Conservation (phyloP, 1,140 invertebrate species). For the Aphaenogaster ashmeadi region DNA sequence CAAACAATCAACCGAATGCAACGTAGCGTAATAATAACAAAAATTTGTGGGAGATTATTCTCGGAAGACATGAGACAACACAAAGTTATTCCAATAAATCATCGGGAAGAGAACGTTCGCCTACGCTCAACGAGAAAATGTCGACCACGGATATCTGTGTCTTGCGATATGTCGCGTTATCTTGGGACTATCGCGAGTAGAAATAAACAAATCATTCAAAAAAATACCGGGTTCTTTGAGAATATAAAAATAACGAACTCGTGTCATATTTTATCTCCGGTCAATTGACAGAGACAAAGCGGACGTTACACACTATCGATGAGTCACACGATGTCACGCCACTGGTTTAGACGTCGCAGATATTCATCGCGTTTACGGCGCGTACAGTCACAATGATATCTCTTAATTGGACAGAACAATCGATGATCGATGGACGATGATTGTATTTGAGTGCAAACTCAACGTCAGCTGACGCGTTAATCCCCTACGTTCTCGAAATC, state of each 20-base stretch:
- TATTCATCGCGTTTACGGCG: constrained; percentile 18
- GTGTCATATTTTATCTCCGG: constrained; percentile 4
- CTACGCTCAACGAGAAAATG: background rate
- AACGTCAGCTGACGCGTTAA: background rate
- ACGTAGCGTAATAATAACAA: background rate
- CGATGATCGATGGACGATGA: background rate
- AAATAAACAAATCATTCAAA: background rate
- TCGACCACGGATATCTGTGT: background rate
- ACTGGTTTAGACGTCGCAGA: constrained; percentile 25
- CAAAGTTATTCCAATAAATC: background rate
- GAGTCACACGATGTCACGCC: constrained; percentile 47
- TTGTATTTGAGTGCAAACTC: background rate
- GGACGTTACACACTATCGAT: background rate
- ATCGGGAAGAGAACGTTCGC: background rate
- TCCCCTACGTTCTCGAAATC: background rate
- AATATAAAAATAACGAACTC: constrained; percentile 8
- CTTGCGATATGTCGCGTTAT: background rate
- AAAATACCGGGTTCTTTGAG: background rate
- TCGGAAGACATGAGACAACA: background rate
- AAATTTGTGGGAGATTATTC: background rate
- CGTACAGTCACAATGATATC: background rate
- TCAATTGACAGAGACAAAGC: constrained; percentile 46
- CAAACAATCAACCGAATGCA: background rate
- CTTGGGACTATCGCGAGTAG: background rate
- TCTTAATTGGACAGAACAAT: constrained; percentile 17